Conservation (phyloP, 92 coral and sea anemone genomes). For the Paragorgia papillata region DNA sequence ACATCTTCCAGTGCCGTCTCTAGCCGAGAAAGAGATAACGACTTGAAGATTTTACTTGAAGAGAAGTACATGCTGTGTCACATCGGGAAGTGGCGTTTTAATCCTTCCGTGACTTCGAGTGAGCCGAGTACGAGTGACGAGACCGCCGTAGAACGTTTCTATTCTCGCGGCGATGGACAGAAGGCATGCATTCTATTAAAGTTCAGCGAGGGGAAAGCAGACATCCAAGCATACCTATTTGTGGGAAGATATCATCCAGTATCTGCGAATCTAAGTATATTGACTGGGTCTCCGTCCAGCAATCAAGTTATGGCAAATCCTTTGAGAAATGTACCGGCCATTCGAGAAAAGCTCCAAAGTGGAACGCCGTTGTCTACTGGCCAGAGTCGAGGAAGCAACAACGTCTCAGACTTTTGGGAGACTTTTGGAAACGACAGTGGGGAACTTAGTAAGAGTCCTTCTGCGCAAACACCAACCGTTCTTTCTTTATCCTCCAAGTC, state of each 20-base stretch:
- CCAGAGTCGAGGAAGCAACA: neutral
- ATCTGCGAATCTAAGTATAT: neutral
- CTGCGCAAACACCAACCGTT: too few relatives aligned
- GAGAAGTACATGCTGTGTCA: conserved; percentile 69
- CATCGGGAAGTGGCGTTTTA: conserved; percentile 91
- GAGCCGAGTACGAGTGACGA: conserved; percentile 69
- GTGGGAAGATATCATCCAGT: neutral
- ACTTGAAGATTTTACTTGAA: conserved; percentile 30
- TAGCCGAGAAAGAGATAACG: neutral
- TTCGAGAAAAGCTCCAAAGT: too few relatives aligned
- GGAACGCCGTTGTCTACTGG: neutral
- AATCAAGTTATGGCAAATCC: neutral
- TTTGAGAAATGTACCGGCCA: neutral
- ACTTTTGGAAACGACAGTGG: too few relatives aligned
- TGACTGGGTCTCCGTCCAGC: too few relatives aligned
- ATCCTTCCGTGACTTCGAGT: conserved; percentile 60
- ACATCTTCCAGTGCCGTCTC: conserved; percentile 13
- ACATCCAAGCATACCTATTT: neutral
- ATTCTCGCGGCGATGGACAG: conserved; percentile 42
- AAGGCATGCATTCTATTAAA: neutral
- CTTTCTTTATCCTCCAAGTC: too few relatives aligned
- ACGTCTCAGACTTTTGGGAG: neutral
- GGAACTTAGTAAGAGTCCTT: too few relatives aligned
- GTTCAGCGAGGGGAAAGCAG: neutral
- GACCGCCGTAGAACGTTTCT: conserved; percentile 58